Evolutionary conservation across 2,888 invertebrate genomes (phyloP), one percentile per base, ranked within the genome.

Genomic region (Apotomis turbidana): DNA sequence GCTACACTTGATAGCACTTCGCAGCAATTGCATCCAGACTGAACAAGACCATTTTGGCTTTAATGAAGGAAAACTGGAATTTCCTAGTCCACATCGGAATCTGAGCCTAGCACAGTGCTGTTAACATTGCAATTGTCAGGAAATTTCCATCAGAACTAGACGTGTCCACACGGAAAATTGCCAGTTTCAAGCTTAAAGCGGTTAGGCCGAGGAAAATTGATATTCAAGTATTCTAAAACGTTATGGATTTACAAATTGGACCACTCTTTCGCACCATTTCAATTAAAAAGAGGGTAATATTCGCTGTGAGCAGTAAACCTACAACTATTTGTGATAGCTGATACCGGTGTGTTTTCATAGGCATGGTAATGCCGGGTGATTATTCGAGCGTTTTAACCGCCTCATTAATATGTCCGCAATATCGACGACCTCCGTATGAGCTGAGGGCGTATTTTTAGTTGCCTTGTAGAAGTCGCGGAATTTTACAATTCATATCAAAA

Each of bases 161-260:
- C 13, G 15, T 10, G 60, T 4, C 60, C 46, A 46, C 15, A 44
- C 60, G 10, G 60, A 46, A 60, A 60, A 46, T 46, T 60, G 60
- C 60, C 2, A 60, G 46, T 44, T 46, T 60, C 60, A 5, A 44
- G 13, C 10, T 9, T 60, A 41, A 13, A 41, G 44, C 60, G 41
- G n/a, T 44, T 10, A 59, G 41, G 15, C 8, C 13, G 59, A 41
- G 59, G 13, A 59, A 46, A 60, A 60, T 44, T 15, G 4, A 46
- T 27, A 5, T 46, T 60, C 44, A 6, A 41, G 6, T 41, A 6
- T 5, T 41, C 6, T 41, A 41, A 41, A 41, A 27, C 27, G 27
- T 27, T 27, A 27, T 27, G 27, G 27, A 27, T 27, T 27, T 27
- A 27, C 27, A 27, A 2, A 27, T 27, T 27, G 27, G 27, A 27